Evolutionary conservation across 1,140 invertebrate species (phyloP).

Genomic region (Agrilus planipennis): DNA sequence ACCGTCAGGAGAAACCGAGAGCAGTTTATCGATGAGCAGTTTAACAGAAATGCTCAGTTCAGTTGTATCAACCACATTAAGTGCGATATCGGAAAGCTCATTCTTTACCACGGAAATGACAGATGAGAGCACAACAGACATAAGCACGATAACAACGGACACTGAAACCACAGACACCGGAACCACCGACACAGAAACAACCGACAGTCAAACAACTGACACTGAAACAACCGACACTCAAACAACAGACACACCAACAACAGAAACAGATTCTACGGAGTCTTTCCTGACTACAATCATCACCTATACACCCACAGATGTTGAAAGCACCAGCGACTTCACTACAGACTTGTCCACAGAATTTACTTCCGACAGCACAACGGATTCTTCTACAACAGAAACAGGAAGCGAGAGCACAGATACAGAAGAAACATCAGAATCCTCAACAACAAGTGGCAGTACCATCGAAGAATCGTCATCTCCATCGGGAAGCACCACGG

Average conservation of each 20-base stretch:
- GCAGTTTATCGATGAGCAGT: background rate
- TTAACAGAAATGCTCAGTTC: background rate
- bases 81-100: conserved; percentile 1
- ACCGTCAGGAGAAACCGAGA: conserved; percentile 6
- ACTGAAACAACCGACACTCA: background rate
- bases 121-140: background rate
- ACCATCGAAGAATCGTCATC: background rate
- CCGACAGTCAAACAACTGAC: background rate
- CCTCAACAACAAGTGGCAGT: background rate
- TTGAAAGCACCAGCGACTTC: background rate
- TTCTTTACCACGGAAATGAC: background rate
- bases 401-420: background rate
- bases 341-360: background rate
- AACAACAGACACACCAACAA: background rate
- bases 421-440: conserved; percentile 1
- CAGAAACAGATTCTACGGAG: background rate
- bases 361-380: conserved; percentile 2
- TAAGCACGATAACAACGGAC: background rate
- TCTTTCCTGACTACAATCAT: no score
- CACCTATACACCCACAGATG: no score
- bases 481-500: background rate
- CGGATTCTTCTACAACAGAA: background rate
- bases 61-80: background rate
- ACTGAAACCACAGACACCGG: background rate
- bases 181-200: no score